phyloP scores from a whole-genome alignment of 2,888 invertebrate genomes.

The Tenthredo distinguenda region DNA sequence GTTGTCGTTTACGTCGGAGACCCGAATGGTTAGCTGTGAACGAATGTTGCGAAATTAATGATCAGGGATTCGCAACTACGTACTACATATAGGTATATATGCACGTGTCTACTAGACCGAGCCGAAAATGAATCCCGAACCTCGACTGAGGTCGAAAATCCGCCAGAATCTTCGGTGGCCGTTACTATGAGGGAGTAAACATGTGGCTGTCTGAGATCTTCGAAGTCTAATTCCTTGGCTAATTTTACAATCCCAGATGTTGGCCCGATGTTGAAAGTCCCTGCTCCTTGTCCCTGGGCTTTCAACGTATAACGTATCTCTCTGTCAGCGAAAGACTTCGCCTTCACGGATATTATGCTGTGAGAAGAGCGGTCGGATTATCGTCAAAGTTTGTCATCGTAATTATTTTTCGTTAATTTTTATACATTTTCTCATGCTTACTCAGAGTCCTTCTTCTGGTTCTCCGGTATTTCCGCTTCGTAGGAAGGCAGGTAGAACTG shows the following conservation, averaged over 20 bases:
- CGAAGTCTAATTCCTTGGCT: conserved; percentile 97
- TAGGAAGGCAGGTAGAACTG: conserved; percentile 98
- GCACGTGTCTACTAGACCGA: neutral
- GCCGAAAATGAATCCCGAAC: conserved; percentile 79
- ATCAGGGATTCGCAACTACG: neutral
- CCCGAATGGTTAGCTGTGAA: conserved; percentile 92
- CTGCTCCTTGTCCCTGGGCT: conserved; percentile 94
- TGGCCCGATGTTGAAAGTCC: conserved; percentile 96
- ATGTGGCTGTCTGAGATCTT: conserved; percentile 96
- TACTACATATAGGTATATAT: too few species aligned
- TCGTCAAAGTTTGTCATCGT: neutral
- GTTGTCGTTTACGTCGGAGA: conserved; percentile 98
- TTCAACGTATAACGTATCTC: conserved; percentile 97
- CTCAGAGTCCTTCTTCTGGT: conserved; percentile 98
- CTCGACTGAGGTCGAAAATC: conserved; percentile 96
- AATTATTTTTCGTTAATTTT: neutral
- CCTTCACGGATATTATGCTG: conserved; percentile 97
- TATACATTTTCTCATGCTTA: conserved; percentile 80
- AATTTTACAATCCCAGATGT: conserved; percentile 97
- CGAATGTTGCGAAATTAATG: conserved; percentile 24
- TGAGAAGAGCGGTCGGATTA: neutral
- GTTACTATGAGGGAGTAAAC: conserved; percentile 95
- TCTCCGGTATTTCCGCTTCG: conserved; percentile 97
- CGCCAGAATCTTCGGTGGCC: conserved; percentile 98
- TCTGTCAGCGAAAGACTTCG: conserved; percentile 97